These are phyloP conservation scores for Oconnorella tubifera DNA, from an alignment of 2,888 invertebrate species.

Conservation along the genomic window DNA sequence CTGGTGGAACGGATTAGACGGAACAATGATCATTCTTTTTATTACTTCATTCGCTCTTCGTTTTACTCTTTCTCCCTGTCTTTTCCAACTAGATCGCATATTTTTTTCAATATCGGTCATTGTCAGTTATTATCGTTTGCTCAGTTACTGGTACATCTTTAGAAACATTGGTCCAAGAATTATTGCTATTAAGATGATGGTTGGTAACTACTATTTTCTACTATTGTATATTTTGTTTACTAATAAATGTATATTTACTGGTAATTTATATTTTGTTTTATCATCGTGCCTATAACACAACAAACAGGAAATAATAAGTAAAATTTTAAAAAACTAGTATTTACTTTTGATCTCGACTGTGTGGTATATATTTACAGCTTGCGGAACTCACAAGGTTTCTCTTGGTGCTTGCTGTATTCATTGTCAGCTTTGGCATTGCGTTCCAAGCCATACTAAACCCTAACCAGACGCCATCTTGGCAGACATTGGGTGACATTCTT, in stretches of 20 bases:
- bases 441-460: constrained; percentile 30
- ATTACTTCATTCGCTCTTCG: constrained; percentile 18
- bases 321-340: no score
- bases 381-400: constrained; percentile 25
- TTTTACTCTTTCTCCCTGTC: constrained; percentile 9
- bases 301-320: no score
- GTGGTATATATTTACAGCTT: constrained; percentile 16
- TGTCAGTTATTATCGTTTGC: constrained; percentile 28
- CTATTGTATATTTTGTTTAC: no score
- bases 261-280: no score
- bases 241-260: no score
- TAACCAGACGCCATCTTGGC: constrained; percentile 13
- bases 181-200: constrained; percentile 28
- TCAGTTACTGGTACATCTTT: constrained; percentile 25
- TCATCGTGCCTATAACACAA: no score
- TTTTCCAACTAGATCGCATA: constrained; percentile 22
- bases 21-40: constrained; percentile 10
- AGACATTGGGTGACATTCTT: constrained; percentile 19
- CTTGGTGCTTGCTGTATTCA: constrained; percentile 25
- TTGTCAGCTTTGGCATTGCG: constrained; percentile 29
- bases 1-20: constrained; percentile 25
- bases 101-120: constrained; percentile 22
- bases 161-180: constrained; percentile 26
- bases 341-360: background rate
- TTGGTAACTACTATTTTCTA: constrained; percentile 3